Evolutionary conservation across 1,140 invertebrate species (phyloP).

Genomic region (Helicorthomorpha holstii): DNA sequence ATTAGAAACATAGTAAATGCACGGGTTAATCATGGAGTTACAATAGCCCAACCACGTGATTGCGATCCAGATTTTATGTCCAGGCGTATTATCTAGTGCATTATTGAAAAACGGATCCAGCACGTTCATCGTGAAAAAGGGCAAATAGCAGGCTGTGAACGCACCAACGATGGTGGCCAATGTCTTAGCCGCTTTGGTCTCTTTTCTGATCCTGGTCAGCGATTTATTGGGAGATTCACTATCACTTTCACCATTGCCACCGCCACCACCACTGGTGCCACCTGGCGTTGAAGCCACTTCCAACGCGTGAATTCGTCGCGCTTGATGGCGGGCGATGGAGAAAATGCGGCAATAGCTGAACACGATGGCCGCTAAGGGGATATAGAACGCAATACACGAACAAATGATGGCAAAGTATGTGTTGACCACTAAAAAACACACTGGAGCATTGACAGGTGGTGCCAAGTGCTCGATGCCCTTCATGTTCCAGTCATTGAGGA

Average conservation of each 20-base stretch:
- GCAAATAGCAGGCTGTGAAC: slow-evolving; percentile 76
- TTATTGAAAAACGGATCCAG: slow-evolving; percentile 44
- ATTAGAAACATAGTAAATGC: slow-evolving; percentile 36
- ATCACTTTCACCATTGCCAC: no score
- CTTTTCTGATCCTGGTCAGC: slow-evolving; percentile 27
- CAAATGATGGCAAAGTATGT: slow-evolving; percentile 6
- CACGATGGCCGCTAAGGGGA: slow-evolving; percentile 7
- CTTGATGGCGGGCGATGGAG: slow-evolving; percentile 2
- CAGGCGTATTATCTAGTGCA: not conserved
- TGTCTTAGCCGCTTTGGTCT: slow-evolving; percentile 77
- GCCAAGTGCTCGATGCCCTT: slow-evolving; percentile 47
- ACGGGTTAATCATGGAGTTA: slow-evolving; percentile 33
- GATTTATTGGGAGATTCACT: not conserved
- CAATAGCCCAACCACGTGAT: slow-evolving; percentile 32
- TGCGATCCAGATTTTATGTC: slow-evolving; percentile 4
- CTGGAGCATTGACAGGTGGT: not conserved
- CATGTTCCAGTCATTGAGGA: slow-evolving; percentile 84
- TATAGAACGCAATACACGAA: slow-evolving; percentile 5
- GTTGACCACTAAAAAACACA: slow-evolving; percentile 9
- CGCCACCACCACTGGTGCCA: no score
- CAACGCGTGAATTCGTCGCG: not conserved
- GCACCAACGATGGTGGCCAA: slow-evolving; percentile 78
- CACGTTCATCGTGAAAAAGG: slow-evolving; percentile 74
- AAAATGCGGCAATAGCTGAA: slow-evolving; percentile 8
- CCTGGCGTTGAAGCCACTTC: not conserved